These are phyloP conservation scores for Cyprinodon brontotheroides DNA, from an alignment of 2,113 vertebrate genomes.

Conservation along the genomic window DNA sequence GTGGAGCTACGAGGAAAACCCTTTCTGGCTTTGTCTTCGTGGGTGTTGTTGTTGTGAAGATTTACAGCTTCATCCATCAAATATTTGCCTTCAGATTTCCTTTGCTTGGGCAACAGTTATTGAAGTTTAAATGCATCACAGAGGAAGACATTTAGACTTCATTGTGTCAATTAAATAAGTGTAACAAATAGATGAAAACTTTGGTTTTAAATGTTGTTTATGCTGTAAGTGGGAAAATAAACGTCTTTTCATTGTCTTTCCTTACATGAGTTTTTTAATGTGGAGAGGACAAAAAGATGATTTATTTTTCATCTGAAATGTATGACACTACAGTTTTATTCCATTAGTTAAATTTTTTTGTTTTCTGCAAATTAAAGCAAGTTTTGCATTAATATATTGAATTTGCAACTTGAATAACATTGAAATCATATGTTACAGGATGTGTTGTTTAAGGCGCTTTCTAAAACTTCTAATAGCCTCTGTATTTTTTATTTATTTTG, in stretches of 20 bases:
- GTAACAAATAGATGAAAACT: background rate
- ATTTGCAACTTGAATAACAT: background rate
- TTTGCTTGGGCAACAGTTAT: constrained; percentile 32
- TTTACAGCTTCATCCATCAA: constrained; percentile 87
- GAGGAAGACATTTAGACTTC: constrained; percentile 39
- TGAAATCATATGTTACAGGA: background rate
- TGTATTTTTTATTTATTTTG: background rate
- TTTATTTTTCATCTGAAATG: background rate
- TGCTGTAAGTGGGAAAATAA: background rate
- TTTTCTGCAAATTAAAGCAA: background rate
- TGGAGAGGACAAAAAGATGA: background rate
- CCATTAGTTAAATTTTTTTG: too few species aligned
- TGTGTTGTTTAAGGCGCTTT: background rate
- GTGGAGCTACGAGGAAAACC: constrained; percentile 64
- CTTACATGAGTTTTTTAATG: background rate
- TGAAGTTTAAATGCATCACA: constrained; percentile 61
- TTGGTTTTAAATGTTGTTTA: constrained; percentile 7
- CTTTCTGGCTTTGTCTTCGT: constrained; percentile 67
- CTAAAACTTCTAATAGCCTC: background rate
- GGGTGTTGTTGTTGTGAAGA: constrained; percentile 68
- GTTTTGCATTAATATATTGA: background rate
- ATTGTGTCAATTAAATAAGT: background rate
- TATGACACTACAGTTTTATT: background rate
- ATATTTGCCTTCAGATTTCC: constrained; percentile 47
- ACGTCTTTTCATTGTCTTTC: constrained; percentile 8